Conservation (phyloP, 2,888 invertebrate genomes). For the Conus canariensis region DNA sequence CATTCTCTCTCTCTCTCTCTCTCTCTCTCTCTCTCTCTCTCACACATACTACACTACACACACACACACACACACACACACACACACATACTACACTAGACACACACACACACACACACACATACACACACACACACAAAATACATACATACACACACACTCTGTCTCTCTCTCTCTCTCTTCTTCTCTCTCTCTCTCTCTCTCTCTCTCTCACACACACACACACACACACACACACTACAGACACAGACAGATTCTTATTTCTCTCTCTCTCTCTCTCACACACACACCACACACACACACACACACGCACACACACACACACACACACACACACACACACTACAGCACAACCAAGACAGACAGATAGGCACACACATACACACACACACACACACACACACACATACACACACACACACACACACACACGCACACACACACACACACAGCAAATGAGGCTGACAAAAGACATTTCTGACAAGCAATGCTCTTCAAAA, state of each 20-base stretch:
- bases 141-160: too few species aligned
- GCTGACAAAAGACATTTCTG: too few species aligned
- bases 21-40: slow-evolving; percentile 8
- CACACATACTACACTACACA: background rate
- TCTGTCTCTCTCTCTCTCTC: too few species aligned
- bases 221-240: slow-evolving; percentile 18
- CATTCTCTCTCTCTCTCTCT: background rate
- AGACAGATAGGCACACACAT: background rate
- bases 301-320: background rate
- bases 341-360: too few species aligned
- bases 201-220: background rate
- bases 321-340: slow-evolving; percentile 18
- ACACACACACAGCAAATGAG: background rate
- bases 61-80: background rate
- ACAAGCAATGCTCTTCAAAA: too few species aligned
- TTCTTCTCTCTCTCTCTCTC: too few species aligned
- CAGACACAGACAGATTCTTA: background rate
- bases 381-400: background rate
- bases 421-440: background rate
- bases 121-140: too few species aligned
- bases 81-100: too few species aligned
- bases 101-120: too few species aligned
- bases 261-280: background rate
- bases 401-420: slow-evolving; percentile 1
- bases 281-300: background rate